Evolutionary conservation across 2,797 vertebrate species (phyloP).

Genomic region (Cuculus canorus): DNA sequence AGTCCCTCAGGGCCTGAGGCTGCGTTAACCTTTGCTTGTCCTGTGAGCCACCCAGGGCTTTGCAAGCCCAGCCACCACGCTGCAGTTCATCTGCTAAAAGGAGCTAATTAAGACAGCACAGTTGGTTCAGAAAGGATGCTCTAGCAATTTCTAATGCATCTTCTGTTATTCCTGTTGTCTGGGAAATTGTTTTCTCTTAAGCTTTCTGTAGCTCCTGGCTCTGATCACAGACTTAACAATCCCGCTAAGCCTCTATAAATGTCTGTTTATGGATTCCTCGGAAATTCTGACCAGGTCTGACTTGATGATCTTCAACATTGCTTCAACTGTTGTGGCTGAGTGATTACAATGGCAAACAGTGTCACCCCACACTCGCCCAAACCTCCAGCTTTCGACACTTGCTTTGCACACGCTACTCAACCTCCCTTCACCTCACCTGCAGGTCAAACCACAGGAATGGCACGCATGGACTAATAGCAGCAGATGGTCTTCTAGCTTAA

Average conservation of each 20-base stretch:
- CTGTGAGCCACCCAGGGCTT: neutral
- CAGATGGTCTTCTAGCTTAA: conserved; percentile 23
- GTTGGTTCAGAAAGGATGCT: neutral
- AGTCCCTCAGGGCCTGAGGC: neutral
- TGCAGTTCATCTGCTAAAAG: neutral
- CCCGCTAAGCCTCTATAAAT: neutral
- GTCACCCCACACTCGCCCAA: neutral
- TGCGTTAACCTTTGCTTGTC: neutral
- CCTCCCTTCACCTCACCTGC: neutral
- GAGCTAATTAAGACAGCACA: neutral
- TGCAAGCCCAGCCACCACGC: neutral
- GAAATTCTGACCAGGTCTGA: neutral
- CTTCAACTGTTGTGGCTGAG: neutral
- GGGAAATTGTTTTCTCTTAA: neutral
- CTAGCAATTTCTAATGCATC: neutral
- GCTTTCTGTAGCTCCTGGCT: neutral
- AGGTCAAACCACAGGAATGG: neutral
- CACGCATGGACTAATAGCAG: neutral
- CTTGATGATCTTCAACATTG: neutral
- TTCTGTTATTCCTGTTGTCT: neutral
- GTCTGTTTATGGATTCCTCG: neutral
- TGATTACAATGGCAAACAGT: neutral
- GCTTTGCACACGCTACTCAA: neutral
- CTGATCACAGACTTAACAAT: neutral
- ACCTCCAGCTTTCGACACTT: neutral